These are phyloP conservation scores for Hippocampus comes DNA, from an alignment of 2,113 vertebrate species.

Conservation along the genomic window DNA sequence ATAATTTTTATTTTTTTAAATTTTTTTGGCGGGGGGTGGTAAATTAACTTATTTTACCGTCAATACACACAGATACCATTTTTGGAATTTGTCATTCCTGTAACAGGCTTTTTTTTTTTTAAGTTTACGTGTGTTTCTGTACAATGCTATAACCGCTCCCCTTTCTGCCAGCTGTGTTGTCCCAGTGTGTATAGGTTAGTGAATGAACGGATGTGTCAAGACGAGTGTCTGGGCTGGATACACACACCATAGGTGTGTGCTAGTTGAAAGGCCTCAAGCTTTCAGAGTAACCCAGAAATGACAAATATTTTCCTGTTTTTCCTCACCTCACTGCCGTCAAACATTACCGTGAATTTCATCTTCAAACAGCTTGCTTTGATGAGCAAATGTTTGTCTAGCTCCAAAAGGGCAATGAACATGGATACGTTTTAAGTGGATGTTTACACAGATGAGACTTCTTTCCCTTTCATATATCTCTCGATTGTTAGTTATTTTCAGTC, in stretches of 20 bases:
- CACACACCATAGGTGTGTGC: not conserved
- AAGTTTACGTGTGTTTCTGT: constrained; percentile 34
- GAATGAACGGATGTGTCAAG: constrained; percentile 38
- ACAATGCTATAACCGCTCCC: constrained; percentile 38
- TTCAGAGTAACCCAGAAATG: constrained; percentile 59
- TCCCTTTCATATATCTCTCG: constrained; percentile 24
- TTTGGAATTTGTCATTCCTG: constrained; percentile 13
- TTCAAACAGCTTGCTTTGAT: constrained; percentile 67
- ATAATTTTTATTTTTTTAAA: too few relatives aligned
- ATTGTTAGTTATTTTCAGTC: constrained; percentile 12
- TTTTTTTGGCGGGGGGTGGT: too few relatives aligned
- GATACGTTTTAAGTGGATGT: constrained; percentile 57
- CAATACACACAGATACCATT: not conserved
- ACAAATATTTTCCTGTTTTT: constrained; percentile 65
- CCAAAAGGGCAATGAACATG: constrained; percentile 42
- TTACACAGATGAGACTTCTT: constrained; percentile 50
- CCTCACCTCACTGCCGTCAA: constrained; percentile 51
- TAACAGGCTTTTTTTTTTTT: constrained; percentile 12
- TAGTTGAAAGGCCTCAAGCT: constrained; percentile 55
- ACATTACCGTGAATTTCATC: constrained; percentile 70
- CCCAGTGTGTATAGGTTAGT: constrained; percentile 43
- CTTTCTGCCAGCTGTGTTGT: constrained; percentile 64
- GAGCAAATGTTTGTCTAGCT: constrained; percentile 68
- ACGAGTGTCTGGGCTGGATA: not conserved
- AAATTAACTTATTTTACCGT: not conserved